phyloP scores from a whole-genome alignment of 2,113 vertebrate species.

The Catharus minimus region DNA sequence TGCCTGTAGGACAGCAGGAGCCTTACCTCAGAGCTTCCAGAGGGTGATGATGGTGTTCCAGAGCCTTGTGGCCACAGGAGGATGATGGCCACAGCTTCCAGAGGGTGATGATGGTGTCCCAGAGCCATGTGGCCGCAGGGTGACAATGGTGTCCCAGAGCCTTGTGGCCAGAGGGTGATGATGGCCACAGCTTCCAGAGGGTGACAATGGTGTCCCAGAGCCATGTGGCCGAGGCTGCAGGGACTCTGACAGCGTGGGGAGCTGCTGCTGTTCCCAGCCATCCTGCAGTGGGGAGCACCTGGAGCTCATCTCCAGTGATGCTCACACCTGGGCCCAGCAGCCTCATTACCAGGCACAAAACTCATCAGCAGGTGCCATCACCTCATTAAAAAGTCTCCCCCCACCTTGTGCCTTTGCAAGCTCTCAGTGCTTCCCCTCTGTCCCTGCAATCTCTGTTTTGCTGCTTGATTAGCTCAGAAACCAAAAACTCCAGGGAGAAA shows the following conservation, averaged over 20 bases:
- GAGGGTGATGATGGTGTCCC: no score
- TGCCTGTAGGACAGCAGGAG: background rate
- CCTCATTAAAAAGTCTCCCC: background rate
- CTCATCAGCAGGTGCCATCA: background rate
- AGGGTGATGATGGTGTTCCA: no score
- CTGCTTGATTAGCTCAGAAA: background rate
- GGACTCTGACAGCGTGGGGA: background rate
- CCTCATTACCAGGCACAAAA: background rate
- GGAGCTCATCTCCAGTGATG: background rate
- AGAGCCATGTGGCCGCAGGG: no score
- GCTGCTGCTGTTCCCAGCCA: background rate
- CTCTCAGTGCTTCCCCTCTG: background rate
- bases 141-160: no score
- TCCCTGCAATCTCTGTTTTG: background rate
- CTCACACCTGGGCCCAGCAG: background rate
- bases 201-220: no score
- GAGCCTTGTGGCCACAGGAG: no score
- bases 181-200: background rate
- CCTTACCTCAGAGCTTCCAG: background rate
- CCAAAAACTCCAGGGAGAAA: background rate
- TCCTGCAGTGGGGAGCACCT: fast-evolving
- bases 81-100: no score
- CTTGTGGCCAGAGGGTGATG: no score
- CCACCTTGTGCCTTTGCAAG: background rate
- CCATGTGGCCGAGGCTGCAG: fast-evolving